A percentile compares a stretch with the other conserved stretches of the same genome.
Evolutionary conservation across 2,113 vertebrate species (phyloP).

Genomic region (Actenoides lindsayi): DNA sequence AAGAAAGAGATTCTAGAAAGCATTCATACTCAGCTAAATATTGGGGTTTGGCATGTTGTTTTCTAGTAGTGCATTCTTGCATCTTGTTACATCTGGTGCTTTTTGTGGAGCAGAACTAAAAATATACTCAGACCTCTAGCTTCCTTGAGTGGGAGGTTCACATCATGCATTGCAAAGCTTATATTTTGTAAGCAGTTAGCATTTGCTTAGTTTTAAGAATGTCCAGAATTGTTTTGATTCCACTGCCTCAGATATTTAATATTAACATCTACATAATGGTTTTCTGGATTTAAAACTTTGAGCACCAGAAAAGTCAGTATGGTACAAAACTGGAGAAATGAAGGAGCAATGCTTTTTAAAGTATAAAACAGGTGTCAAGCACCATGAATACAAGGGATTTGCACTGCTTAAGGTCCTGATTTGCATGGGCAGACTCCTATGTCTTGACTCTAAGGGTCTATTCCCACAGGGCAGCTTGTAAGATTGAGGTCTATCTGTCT

Average conservation of each 20-base stretch:
- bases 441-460: slow-evolving; percentile 1
- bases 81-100: background rate
- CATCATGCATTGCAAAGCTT: background rate
- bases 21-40: background rate
- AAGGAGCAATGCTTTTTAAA: background rate
- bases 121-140: background rate
- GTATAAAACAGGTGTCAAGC: background rate
- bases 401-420: background rate
- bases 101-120: background rate
- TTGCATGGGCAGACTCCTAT: background rate
- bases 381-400: slow-evolving; percentile 11
- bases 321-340: background rate
- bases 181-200: background rate
- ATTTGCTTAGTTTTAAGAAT: background rate
- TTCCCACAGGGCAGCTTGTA: slow-evolving; percentile 16
- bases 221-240: background rate
- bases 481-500: slow-evolving; percentile 41
- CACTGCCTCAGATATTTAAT: background rate
- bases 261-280: background rate
- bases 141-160: background rate
- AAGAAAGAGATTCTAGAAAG: background rate
- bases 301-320: background rate
- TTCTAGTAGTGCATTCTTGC: background rate
- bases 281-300: background rate
- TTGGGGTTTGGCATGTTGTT: background rate